Evolutionary conservation across 2,113 vertebrate genomes (phyloP), one percentile per base, ranked within the genome.

Genomic region (Eptesicus fuscus): DNA sequence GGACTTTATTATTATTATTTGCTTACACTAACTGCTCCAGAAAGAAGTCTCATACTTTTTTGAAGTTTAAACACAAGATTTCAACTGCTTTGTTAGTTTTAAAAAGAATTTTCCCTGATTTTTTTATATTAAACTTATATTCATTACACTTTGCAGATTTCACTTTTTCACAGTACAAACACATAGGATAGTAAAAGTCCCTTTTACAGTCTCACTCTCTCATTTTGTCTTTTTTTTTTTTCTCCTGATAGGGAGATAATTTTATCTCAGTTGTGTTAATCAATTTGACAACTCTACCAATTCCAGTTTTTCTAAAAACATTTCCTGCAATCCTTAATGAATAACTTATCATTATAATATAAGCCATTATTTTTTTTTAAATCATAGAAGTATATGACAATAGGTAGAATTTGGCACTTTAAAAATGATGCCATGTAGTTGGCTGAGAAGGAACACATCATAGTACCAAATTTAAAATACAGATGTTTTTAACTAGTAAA

Each of bases 251-350:
- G 71, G 84, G 18, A 83, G 32, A 53, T 63, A 16, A 40, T 49
- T 88, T 82, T 83, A 13, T 80, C 35, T 80, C 37, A 61, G 56
- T 56, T 77, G n/a, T 80, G 76, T 85, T 20, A 84, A 56, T 74
- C 47, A 67, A 2, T 53, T 37, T 78, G n/a, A 90, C 22, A 71
- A 47, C 18, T 47, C 28, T 88, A 67, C 5, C 20, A 73, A 78
- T 69, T 79, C n/a, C 28, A n/a, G 18, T 70, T 89, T 97, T 91
- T 77, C 83, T 83, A n/a, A 79, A 49, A 67, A 56, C n/a, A 20
- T 5, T 32, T 91, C 20, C 28, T 93, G 53, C 59, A 73, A 25
- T 25, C 30, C 25, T 71, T 88, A 42, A 30, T 47, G 22, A 91
- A 53, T 77, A 49, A 49, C 22, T 59, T 80, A 32, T 37, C 63